Conservation (phyloP, 2,113 vertebrate genomes). For the Mastomys coucha region DNA sequence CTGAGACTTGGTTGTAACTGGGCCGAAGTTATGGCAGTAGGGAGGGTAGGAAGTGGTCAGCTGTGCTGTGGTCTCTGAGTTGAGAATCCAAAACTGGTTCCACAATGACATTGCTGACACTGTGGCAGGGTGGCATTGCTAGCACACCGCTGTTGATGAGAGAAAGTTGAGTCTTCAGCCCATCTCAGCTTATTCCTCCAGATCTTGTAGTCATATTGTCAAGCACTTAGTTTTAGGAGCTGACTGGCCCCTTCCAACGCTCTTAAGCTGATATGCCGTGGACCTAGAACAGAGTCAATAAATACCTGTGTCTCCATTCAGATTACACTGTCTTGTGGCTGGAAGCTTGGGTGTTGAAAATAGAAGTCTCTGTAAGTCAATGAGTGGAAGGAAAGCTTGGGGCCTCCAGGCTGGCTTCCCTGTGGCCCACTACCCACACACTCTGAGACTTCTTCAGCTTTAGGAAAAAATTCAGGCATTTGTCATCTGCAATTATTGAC, state of each 20-base stretch:
- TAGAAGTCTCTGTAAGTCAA: neutral
- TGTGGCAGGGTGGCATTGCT: neutral
- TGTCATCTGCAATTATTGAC: neutral
- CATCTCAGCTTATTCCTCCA: neutral
- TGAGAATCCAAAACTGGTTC: neutral
- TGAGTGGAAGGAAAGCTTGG: neutral
- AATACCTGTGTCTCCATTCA: neutral
- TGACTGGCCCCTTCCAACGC: neutral
- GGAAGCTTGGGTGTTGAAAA: neutral
- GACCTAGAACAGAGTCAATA: neutral
- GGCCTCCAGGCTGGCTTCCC: neutral
- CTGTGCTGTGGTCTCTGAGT: neutral
- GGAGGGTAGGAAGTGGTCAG: neutral
- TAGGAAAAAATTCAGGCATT: neutral
- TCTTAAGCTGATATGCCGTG: neutral
- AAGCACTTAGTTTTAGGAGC: neutral
- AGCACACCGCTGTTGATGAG: too few species aligned
- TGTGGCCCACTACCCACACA: neutral
- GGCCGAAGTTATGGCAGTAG: neutral
- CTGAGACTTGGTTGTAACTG: neutral
- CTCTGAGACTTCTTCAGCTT: neutral
- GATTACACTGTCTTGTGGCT: neutral
- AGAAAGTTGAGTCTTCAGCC: neutral
- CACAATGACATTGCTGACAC: too few species aligned
- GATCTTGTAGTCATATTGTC: neutral